phyloP scores from a whole-genome alignment of 2,888 invertebrate genomes.

The Epinotia demarniana region DNA sequence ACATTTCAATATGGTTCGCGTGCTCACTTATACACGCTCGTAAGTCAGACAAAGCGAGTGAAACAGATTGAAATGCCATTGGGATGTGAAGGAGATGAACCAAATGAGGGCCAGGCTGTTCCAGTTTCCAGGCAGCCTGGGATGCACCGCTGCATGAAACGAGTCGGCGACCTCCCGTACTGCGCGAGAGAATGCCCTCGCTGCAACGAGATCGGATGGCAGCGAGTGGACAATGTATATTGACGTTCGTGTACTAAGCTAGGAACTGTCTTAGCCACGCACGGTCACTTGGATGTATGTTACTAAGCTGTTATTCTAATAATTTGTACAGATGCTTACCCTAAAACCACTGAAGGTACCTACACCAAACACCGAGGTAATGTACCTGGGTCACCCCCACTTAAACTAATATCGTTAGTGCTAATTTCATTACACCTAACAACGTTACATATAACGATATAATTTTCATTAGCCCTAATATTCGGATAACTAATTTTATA shows the following conservation, averaged over 20 bases:
- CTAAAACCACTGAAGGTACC: too few relatives aligned
- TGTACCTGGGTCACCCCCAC: too few relatives aligned
- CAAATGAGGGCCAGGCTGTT: slow-evolving; percentile 10
- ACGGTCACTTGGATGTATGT: background rate
- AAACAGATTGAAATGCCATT: background rate
- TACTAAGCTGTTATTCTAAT: background rate
- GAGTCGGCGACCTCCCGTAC: slow-evolving; percentile 64
- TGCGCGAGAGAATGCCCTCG: background rate
- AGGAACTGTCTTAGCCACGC: background rate
- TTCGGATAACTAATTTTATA: too few relatives aligned
- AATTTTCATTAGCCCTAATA: too few relatives aligned
- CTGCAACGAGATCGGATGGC: background rate
- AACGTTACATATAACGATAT: too few relatives aligned
- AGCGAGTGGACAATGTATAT: slow-evolving; percentile 20
- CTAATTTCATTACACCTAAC: too few relatives aligned
- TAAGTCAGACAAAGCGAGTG: background rate
- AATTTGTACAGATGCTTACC: background rate
- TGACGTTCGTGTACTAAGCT: background rate
- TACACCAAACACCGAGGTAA: too few relatives aligned
- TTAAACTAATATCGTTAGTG: too few relatives aligned
- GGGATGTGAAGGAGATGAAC: background rate
- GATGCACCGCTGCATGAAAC: slow-evolving; percentile 46
- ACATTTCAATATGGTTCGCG: background rate
- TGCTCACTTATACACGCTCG: background rate
- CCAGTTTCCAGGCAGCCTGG: slow-evolving; percentile 35